phyloP scores from a whole-genome alignment of 2,888 invertebrate genomes.

The Pyrochroa serraticornis region DNA sequence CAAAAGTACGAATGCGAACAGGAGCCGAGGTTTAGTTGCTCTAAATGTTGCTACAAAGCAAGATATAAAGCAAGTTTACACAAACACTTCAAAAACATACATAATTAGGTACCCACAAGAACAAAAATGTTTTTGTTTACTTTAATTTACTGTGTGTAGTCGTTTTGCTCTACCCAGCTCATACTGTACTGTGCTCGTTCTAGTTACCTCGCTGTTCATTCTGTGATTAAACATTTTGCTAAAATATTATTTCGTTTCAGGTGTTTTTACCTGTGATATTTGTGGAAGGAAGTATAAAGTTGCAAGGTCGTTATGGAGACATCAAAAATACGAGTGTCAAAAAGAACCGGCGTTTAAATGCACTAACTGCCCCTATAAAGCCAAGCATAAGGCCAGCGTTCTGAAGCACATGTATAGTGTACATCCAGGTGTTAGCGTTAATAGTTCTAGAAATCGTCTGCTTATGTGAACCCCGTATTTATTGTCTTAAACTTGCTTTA shows the following conservation, averaged over 20 bases:
- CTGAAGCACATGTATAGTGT: constrained; percentile 8
- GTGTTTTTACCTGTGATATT: constrained; percentile 23
- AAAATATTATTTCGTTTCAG: constrained; percentile 6
- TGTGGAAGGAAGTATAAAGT: constrained; percentile 34
- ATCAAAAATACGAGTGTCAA: constrained; percentile 37
- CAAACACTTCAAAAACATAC: constrained; percentile 4
- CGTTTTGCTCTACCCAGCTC: too few species aligned
- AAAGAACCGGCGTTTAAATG: constrained; percentile 78
- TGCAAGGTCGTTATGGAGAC: constrained; percentile 34
- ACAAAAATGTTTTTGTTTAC: too few species aligned
- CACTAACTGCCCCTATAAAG: constrained; percentile 75
- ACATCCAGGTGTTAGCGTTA: not conserved
- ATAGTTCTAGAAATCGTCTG: too few species aligned
- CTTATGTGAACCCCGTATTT: too few species aligned
- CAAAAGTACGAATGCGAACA: constrained; percentile 35
- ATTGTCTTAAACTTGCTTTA: not conserved
- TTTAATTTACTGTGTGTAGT: constrained; percentile 14
- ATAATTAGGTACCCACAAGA: not conserved
- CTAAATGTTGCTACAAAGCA: not conserved
- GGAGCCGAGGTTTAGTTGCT: constrained; percentile 30
- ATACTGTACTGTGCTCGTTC: too few species aligned
- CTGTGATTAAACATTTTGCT: not conserved
- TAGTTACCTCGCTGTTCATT: too few species aligned
- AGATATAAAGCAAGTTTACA: constrained; percentile 7
- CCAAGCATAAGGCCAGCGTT: constrained; percentile 74